Conservation (phyloP, 2,113 vertebrate species). For the Alethe castanea region DNA sequence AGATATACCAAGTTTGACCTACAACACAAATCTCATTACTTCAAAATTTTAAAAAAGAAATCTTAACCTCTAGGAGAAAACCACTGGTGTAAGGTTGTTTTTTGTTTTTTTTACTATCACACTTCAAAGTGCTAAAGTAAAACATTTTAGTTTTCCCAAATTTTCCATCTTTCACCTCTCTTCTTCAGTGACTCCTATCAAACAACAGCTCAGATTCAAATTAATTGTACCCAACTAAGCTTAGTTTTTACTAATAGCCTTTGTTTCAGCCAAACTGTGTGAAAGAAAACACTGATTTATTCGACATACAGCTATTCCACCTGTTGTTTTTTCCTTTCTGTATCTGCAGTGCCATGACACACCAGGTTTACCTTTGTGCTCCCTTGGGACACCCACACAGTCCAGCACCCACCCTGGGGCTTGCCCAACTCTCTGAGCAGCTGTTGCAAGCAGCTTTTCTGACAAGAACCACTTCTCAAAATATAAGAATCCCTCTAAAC, state of each 20-base stretch:
- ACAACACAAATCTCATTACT: neutral
- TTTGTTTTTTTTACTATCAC: neutral
- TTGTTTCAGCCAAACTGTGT: neutral
- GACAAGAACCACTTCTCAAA: neutral
- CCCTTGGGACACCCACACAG: neutral
- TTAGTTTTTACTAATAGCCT: neutral
- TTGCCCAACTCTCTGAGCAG: neutral
- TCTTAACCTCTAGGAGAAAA: neutral
- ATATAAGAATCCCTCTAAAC: neutral
- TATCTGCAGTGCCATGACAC: neutral
- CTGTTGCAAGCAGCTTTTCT: neutral
- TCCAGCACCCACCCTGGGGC: neutral
- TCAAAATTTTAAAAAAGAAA: neutral
- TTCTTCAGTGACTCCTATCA: neutral
- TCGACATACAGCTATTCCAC: neutral
- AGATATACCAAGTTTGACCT: neutral
- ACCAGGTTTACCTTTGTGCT: neutral
- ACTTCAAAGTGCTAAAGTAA: neutral
- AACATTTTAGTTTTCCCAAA: neutral
- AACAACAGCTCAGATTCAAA: neutral
- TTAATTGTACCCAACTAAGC: neutral
- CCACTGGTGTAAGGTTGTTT: neutral
- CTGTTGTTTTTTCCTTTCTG: neutral
- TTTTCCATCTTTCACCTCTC: neutral
- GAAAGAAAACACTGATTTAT: neutral